Evolutionary conservation across 2,888 invertebrate species (phyloP).

Genomic region (Lydus trimaculatus): DNA sequence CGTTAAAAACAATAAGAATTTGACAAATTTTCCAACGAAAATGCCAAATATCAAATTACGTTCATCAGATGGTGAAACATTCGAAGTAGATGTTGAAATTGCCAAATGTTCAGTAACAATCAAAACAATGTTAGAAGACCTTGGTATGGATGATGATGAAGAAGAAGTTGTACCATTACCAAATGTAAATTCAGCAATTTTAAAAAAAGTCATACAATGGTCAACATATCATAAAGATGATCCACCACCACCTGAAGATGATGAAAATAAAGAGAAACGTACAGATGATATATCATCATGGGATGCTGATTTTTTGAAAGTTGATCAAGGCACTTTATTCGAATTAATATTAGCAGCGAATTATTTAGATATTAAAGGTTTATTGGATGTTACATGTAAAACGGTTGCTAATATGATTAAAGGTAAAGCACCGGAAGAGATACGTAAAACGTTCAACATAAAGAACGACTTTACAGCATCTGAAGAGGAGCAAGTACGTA

Average conservation of each 20-base stretch:
- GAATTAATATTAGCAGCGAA: constrained; percentile 97
- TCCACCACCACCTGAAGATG: constrained; percentile 94
- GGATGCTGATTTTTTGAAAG: constrained; percentile 99
- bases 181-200: constrained; percentile 96
- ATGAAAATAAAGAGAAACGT: constrained; percentile 97
- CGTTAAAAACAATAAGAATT: background rate
- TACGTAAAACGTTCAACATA: constrained; percentile 95
- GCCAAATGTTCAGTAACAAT: constrained; percentile 98
- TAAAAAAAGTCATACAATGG: constrained; percentile 94
- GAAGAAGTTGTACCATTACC: constrained; percentile 96
- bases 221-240: constrained; percentile 95
- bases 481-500: constrained; percentile 98
- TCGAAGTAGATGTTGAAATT: constrained; percentile 95
- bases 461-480: constrained; percentile 96
- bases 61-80: constrained; percentile 94
- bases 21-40: constrained; percentile 8
- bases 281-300: constrained; percentile 99
- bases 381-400: constrained; percentile 97
- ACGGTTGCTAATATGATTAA: constrained; percentile 99
- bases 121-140: constrained; percentile 97
- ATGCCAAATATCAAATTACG: constrained; percentile 96
- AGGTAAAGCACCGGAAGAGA: constrained; percentile 97
- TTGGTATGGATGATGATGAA: constrained; percentile 90
- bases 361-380: constrained; percentile 94
- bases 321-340: constrained; percentile 96